Base-by-base conservation (phyloP, 2,888 invertebrate species). In the Blera fallax region DNA sequence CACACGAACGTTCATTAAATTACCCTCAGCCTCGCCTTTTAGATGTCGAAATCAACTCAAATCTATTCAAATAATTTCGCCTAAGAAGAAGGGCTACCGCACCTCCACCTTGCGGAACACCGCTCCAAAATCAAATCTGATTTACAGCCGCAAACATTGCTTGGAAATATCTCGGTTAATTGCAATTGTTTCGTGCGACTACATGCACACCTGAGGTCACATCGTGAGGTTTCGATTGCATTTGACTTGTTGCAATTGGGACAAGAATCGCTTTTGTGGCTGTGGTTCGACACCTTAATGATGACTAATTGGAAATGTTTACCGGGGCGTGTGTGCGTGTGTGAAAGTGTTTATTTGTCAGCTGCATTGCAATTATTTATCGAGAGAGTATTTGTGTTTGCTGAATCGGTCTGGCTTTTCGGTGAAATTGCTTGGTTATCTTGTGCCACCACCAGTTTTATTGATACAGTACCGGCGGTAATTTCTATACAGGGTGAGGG, bases 221-320 rank as follows among this genome's bases (percentile, higher is more conserved):
- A 18, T 43, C 18, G 18, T 45, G 43, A 29, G 62, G 62, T 62
- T 62, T 16, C 11, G 11, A 27, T 10, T 62, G 43, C 43, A 43
- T 43, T 43, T 43, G 27, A 62, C 43, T 62, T 62, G 40, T 45
- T 45, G 62, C 62, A 18, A 64, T 7, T n/a, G 16, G 16, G 29
- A 18, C 4, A 27, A 7, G 18, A n/a, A 5, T 29, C 32, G 29
- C 62, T 32, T 32, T 67, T 67, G 52, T 67, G 37, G 67, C 10
- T 7, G 14, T 8, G 16, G 27, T 40, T 37, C 27, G 54, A 10
- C 37, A 8, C 52, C 67, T 67, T 52, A 67, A 67, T 24, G 16
- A 67, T 24, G 37, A 67, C 37, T 67, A 67, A 67, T 54, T 50
- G 67, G 24, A 52, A 18, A 10, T 45, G n/a, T 16, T 48, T 18